Evolutionary conservation across 1,140 invertebrate genomes (phyloP).

Genomic region (silkworm (Bombyx mori)): DNA sequence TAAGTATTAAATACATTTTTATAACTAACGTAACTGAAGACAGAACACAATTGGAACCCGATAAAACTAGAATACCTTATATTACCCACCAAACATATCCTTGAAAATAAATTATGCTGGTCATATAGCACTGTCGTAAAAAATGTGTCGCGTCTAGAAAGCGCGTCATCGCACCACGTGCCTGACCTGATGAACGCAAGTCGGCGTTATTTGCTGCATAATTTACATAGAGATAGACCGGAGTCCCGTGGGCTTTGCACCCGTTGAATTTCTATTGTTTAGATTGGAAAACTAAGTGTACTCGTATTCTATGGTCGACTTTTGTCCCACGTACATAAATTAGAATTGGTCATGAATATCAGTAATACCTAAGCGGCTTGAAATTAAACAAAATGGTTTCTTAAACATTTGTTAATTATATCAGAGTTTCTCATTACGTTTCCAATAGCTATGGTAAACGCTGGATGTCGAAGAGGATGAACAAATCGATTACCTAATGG

Average conservation of each 20-base stretch:
- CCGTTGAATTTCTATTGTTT: slow-evolving; percentile 71
- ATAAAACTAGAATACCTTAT: slow-evolving; percentile 13
- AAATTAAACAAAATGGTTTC: too few species aligned
- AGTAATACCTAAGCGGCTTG: too few species aligned
- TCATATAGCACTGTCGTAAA: slow-evolving; percentile 14
- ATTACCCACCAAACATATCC: not conserved
- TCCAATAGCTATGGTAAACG: slow-evolving; percentile 16
- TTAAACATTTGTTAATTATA: not conserved
- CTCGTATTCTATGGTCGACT: slow-evolving; percentile 35
- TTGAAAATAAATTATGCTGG: slow-evolving; percentile 12
- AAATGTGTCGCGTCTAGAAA: slow-evolving; percentile 13
- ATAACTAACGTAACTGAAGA: too few species aligned
- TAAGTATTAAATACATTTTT: too few species aligned
- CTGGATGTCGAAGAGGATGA: slow-evolving; percentile 44
- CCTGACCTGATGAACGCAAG: slow-evolving; percentile 54
- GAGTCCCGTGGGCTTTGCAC: slow-evolving; percentile 59
- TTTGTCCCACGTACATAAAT: slow-evolving; percentile 39
- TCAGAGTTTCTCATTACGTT: slow-evolving; percentile 1
- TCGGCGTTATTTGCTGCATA: slow-evolving; percentile 62
- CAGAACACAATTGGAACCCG: not conserved
- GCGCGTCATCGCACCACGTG: slow-evolving; percentile 28
- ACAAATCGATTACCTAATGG: slow-evolving; percentile 67
- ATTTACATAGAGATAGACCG: slow-evolving; percentile 70
- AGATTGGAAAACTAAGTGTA: slow-evolving; percentile 69
- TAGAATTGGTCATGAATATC: too few species aligned